These are phyloP conservation scores for Centroberyx gerrardi DNA, from an alignment of 2,797 vertebrate genomes.

Conservation along the genomic window DNA sequence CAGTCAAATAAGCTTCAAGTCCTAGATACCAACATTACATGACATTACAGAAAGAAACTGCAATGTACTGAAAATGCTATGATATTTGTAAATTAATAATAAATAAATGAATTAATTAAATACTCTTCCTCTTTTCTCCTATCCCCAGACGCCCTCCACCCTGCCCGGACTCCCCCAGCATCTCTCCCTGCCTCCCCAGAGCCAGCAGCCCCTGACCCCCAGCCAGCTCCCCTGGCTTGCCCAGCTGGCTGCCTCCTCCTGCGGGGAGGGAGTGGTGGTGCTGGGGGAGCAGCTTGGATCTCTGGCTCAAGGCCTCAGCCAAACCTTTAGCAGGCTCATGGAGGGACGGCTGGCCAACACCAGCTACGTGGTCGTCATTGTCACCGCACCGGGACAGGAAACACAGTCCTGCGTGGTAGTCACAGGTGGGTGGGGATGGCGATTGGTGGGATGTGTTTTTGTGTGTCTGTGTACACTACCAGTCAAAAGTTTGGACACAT, in stretches of 20 bases:
- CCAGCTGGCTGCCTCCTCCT: constrained; percentile 94
- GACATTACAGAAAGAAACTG: not conserved
- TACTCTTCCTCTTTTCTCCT: constrained; percentile 3
- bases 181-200: constrained; percentile 71
- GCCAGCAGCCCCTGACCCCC: constrained; percentile 88
- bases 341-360: constrained; percentile 92
- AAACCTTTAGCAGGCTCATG: constrained; percentile 91
- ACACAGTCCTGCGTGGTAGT: constrained; percentile 96
- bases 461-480: not conserved
- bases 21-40: constrained; percentile 4
- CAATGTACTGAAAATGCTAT: not conserved
- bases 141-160: constrained; percentile 68
- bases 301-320: constrained; percentile 92
- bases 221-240: constrained; percentile 97
- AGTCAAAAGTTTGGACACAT: not conserved
- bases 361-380: constrained; percentile 96
- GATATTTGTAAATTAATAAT: too few relatives aligned
- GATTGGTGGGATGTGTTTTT: constrained; percentile 1
- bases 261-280: constrained; percentile 92
- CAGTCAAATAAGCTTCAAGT: not conserved
- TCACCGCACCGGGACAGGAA: constrained; percentile 86
- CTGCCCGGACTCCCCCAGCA: constrained; percentile 78
- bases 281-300: constrained; percentile 89
- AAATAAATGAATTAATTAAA: not conserved
- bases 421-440: constrained; percentile 67